Percentiles rank a stretch among this genome's conserved stretches.
Evolutionary conservation across 2,113 vertebrate species (phyloP).

Genomic region (Mustela nigripes): DNA sequence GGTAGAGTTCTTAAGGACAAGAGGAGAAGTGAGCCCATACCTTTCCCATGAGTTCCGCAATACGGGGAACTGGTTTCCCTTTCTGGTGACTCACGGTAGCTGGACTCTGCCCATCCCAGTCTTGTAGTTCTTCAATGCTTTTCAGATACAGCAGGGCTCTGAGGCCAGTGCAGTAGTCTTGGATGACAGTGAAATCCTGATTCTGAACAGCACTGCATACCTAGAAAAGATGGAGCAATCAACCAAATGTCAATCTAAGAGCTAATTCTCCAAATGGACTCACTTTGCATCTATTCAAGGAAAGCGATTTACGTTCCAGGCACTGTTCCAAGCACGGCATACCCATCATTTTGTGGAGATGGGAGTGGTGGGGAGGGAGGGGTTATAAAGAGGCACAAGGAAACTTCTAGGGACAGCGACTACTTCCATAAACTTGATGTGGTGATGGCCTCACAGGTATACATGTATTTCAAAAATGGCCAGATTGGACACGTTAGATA

Average conservation of each 20-base stretch:
- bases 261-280: not conserved
- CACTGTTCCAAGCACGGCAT: not conserved
- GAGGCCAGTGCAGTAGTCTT: conserved; percentile 96
- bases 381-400: not conserved
- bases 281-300: not conserved
- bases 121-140: conserved; percentile 92
- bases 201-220: conserved; percentile 98
- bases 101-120: conserved; percentile 96
- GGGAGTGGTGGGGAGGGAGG: not conserved
- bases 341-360: not conserved
- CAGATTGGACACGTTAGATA: not conserved
- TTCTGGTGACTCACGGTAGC: conserved; percentile 92
- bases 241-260: conserved; percentile 38
- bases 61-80: conserved; percentile 92
- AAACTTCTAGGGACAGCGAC: not conserved
- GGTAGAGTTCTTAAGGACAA: not conserved
- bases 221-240: conserved; percentile 80
- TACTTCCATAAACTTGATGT: not conserved
- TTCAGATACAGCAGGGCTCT: conserved; percentile 94
- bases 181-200: conserved; percentile 97
- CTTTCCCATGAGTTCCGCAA: conserved; percentile 92
- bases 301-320: not conserved
- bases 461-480: not conserved
- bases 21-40: conserved; percentile 82
- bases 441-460: not conserved